Evolutionary conservation across 2,797 vertebrate genomes (phyloP), one percentile per base, ranked within the genome.

Genomic region (Erithacus rubecula): DNA sequence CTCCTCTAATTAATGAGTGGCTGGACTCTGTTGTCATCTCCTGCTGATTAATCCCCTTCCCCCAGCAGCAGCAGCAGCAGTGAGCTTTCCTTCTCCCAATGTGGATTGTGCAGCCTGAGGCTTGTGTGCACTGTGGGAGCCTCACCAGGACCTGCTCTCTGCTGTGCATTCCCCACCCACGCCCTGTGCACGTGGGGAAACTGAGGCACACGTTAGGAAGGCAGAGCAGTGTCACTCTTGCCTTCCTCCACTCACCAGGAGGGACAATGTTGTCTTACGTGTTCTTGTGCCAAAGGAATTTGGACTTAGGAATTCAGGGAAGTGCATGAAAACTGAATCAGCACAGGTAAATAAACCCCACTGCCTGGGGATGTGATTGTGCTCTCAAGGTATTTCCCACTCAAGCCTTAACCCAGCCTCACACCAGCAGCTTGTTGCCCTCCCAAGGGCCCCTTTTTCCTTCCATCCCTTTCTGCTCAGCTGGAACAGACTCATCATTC

Each of bases 21-120:
- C 82, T 72, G 72, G 87, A 62, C 89, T 53, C 19, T 81, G 65
- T 12, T 91, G 71, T 94, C 92, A 83, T 51, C 81, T 87, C 89
- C 89, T 77, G 91, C 85, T 89, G 93, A 93, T 93, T 89, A 94
- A 89, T 85, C 36, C 41, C 39, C 88, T 72, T 90, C 70, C 70
- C 76, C 80, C 76, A 82, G 5, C 32, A 9, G 15, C 76, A 82
- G 5, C 32, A 9, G 15, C 63, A 75, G 64, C 75, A 84, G 7
- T 11, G 43, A 67, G 60, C 62, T 90, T 75, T 65, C 46, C 76
- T 89, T 39, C 83, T 87, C 44, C 60, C 21, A 0, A 0, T 32
- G 39, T 58, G 86, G 37, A 26, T 6, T 36, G 56, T 86, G 69
- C 67, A 81, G 80, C 83, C 79, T 37, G 76, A 79, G 63, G 36